Base-by-base conservation (phyloP, 2,888 invertebrate genomes). In the Torymus aiolomorphi region DNA sequence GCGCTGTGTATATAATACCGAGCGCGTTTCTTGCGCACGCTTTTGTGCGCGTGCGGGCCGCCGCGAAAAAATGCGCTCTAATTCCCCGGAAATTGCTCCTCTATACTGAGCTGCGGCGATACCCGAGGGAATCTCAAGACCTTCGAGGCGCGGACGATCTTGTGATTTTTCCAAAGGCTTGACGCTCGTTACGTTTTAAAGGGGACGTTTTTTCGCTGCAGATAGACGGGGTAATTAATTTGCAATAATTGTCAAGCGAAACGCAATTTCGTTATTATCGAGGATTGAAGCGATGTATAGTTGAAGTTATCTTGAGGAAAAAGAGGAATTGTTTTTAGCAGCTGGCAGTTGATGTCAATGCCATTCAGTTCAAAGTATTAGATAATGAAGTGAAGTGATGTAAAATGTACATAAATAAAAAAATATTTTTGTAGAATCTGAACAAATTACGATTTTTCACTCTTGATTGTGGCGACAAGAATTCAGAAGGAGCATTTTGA, bases 21-120 rank as follows among this genome's bases (percentile, higher is more conserved):
- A 14, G 4, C 56, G 24, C 18, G 56, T 62, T 12, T 49, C 61
- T 56, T 63, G 16, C 49, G 4, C 4, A 31, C 49, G 49, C 61
- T 75, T 66, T 66, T 70, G 54, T 52, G n/a, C 20, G 59, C 24
- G 16, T 52, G 54, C 18, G 51, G 61, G n/a, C 2, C 1, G 69
- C 62, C 31, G 74, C 61, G 63, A 81, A 81, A 78, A 81, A 81
- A 70, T 79, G 49, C 42, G 42, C 54, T 78, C 78, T 70, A 65
- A 81, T 81, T 81, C 76, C 65, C 81, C 73, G 81, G 81, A 79
- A 81, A 76, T 79, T 76, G 63, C 78, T 54, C 20, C 10, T 67
- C 73, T 18, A 31, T n/a, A 3, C 63, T 62, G 51, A 24, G 49
- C 20, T 59, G 31, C n/a, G 5, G 8, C 49, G 11, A 16, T 42